Base-by-base conservation (phyloP, 2,113 vertebrate genomes). In the Tragulus kanchil region DNA sequence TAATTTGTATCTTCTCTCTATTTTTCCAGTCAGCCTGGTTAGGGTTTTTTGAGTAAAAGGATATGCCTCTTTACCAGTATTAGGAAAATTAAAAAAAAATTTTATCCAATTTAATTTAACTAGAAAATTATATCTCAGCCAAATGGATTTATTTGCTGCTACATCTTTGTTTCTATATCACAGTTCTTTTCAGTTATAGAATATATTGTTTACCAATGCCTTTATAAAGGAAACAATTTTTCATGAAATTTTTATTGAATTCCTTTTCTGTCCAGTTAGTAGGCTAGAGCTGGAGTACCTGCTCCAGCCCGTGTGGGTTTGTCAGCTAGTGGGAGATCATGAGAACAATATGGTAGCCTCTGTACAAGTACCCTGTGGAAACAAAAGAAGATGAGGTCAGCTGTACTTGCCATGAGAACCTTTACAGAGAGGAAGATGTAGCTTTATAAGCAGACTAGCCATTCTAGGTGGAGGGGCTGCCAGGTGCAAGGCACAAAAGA, bases 171-270 rank as follows among this genome's bases (percentile, higher is more conserved):
- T 82, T 90, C 78, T 84, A 17, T 14, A 58, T 56, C 17, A 85
- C 31, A 89, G 71, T 69, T 87, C 6, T 84, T 93, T 97, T 90
- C 21, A 48, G 36, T 65, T 77, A 21, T 17, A 82, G 9, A 90
- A 90, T 82, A 36, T 67, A 36, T 56, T 86, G n/a, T 54, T 62
- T 77, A 71, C 25, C 45, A 67, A 59, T 87, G 21, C 21, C 45
- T 84, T 86, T 78, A 61, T 67, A 85, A 54, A 81, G 52, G 6
- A 67, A 81, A 5, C 5, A 31, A 45, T 52, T 25, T 16, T 50
- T 69, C 54, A 54, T 82, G 8, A 42, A 50, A 19, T 81, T 93
- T 89, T 75, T 5, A n/a, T 19, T 87, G 67, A 71, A 71, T 87
- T 77, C 8, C 17, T 84, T 52, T 16, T 48, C 86, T 52, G 45